Evolutionary conservation across 2,888 invertebrate species (phyloP), one percentile per base, ranked within the genome.

Genomic region (Peribatodes rhomboidaria): DNA sequence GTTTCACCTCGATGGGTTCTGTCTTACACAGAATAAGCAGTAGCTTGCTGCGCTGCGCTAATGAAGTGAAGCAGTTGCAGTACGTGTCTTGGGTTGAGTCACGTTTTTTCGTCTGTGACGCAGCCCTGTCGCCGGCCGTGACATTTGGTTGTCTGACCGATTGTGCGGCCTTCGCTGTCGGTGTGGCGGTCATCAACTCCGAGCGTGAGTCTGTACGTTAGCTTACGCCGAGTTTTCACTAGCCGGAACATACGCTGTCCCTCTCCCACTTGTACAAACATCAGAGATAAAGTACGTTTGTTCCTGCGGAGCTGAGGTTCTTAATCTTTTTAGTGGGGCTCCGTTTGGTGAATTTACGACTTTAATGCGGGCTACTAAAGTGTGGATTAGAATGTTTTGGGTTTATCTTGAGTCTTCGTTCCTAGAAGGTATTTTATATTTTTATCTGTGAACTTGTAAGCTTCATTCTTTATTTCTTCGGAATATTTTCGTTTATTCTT

Each of bases 101-200:
- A 91, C 87, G 84, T 89, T 89, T 90, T 89, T 56, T 88, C 80
- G 81, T 87, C 83, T 86, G 86, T 90, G 91, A 90, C 92, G 90
- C 82, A 81, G 85, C 82, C 86, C 88, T 86, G 89, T 86, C 87
- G 82, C 84, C 76, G 70, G 75, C 92, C 92, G 79, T 93, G 92
- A 93, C 92, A 93, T 93, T 93, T 93, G 86, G 80, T 81, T 86
- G 89, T 86, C 86, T 92, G 92, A 92, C 92, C 92, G 92, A 93
- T 92, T 92, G 92, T 78, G 76, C 88, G 91, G 90, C 92, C 92
- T 93, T 92, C 92, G 85, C 77, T 75, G 81, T 88, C 91, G 91
- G 91, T 93, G 77, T 76, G 82, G 88, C 92, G 92, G 92, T 93
- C 92, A 89, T 86, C 92, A 89, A 90, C 92, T 85, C 89, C 83